phyloP scores from a whole-genome alignment of 2,888 invertebrate genomes.

The Diaperis boleti region DNA sequence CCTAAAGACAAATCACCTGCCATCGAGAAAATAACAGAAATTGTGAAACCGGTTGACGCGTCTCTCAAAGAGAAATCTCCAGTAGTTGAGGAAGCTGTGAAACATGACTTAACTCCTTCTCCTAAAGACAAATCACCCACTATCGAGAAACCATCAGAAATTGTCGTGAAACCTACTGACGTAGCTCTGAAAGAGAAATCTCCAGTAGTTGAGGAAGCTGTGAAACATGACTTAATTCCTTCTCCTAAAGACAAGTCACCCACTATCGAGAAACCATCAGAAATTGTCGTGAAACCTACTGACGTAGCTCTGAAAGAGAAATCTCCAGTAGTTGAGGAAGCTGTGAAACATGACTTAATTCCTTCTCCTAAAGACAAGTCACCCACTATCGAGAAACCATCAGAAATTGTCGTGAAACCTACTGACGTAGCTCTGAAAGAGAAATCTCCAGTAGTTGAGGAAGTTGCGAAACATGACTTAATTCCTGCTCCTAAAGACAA shows the following conservation, averaged over 20 bases:
- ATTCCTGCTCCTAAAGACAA: slow-evolving; percentile 11
- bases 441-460: slow-evolving; percentile 12
- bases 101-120: not conserved
- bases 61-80: slow-evolving; percentile 7
- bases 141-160: not conserved
- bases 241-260: slow-evolving; percentile 1
- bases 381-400: slow-evolving; percentile 1
- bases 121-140: not conserved
- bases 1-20: no score
- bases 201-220: not conserved
- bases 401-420: slow-evolving; percentile 1
- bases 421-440: not conserved
- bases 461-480: slow-evolving; percentile 22
- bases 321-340: not conserved
- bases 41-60: no score
- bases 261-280: slow-evolving; percentile 1
- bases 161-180: not conserved
- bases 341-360: not conserved
- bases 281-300: not conserved
- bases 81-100: not conserved
- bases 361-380: slow-evolving; percentile 1
- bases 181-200: not conserved
- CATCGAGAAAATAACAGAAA: no score
- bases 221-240: not conserved
- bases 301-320: not conserved